These are phyloP conservation scores for Oostethus manadensis DNA, from an alignment of 2,113 vertebrate species.

Conservation along the genomic window DNA sequence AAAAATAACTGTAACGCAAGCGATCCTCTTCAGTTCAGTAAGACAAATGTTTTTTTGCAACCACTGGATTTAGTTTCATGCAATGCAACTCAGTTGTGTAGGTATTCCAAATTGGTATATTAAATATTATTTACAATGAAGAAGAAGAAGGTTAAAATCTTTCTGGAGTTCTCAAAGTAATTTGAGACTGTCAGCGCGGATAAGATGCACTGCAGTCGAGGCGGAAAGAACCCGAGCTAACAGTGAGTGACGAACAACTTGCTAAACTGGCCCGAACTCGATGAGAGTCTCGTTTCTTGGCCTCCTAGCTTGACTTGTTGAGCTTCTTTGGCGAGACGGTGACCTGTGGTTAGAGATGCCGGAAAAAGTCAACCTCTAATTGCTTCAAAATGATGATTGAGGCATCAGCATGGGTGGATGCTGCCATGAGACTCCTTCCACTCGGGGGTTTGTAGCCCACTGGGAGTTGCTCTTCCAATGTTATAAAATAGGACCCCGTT, in stretches of 20 bases:
- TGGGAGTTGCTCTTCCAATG: constrained; percentile 56
- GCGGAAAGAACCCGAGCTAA: constrained; percentile 13
- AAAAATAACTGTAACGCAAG: no score
- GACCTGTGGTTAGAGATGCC: constrained; percentile 63
- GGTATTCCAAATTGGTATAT: constrained; percentile 12
- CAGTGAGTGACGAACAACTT: constrained; percentile 25
- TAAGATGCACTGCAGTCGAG: constrained; percentile 33
- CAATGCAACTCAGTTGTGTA: constrained; percentile 30
- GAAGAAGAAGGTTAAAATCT: not conserved
- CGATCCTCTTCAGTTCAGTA: not conserved
- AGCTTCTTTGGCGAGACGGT: constrained; percentile 42
- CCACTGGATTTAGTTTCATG: constrained; percentile 35
- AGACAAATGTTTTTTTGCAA: constrained; percentile 56
- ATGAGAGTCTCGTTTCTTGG: constrained; percentile 39
- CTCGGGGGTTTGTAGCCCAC: constrained; percentile 22
- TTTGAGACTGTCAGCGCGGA: constrained; percentile 33
- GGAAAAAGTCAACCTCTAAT: constrained; percentile 72
- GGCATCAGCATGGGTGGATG: constrained; percentile 46
- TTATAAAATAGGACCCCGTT: constrained; percentile 23
- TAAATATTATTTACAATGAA: not conserved
- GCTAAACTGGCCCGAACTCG: constrained; percentile 24
- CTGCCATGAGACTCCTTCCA: constrained; percentile 40
- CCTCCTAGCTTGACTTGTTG: constrained; percentile 17
- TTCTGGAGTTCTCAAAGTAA: constrained; percentile 9
- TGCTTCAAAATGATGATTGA: constrained; percentile 65